A percentile compares a stretch with the other conserved stretches of the same genome.
Conservation (phyloP, 2,888 invertebrate species). For the Lithosia quadra region DNA sequence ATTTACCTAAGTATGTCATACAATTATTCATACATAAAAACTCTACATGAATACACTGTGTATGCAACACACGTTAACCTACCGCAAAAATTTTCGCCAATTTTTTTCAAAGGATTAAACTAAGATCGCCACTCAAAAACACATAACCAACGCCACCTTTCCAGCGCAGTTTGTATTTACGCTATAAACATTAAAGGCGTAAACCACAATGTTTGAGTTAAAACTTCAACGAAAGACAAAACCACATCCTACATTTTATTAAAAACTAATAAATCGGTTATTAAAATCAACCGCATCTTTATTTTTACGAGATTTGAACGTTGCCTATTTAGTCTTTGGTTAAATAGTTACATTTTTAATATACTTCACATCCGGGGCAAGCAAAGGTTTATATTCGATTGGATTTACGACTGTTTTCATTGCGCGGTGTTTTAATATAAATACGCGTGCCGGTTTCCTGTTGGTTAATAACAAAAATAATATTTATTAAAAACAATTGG, state of each 20-base stretch:
- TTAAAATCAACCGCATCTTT: constrained; percentile 75
- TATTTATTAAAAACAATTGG: constrained; percentile 82
- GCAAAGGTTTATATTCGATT: constrained; percentile 81
- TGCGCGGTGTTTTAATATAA: constrained; percentile 84
- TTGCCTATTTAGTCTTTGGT: constrained; percentile 76
- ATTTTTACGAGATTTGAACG: constrained; percentile 63
- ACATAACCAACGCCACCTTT: constrained; percentile 53
- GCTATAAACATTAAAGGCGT: constrained; percentile 62
- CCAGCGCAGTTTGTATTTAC: constrained; percentile 36
- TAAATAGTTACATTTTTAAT: constrained; percentile 82
- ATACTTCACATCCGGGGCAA: constrained; percentile 77
- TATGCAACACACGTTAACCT: background rate
- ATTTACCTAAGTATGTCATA: too few species aligned
- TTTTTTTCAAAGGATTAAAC: constrained; percentile 40
- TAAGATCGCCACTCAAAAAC: constrained; percentile 48
- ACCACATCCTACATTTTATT: constrained; percentile 81
- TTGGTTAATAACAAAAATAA: constrained; percentile 79
- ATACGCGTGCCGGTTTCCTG: constrained; percentile 82
- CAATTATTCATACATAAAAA: background rate
- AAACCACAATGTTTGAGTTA: constrained; percentile 69
- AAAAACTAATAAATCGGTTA: constrained; percentile 71
- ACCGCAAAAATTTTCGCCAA: constrained; percentile 9
- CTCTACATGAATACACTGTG: background rate
- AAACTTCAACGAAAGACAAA: constrained; percentile 61
- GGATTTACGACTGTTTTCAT: constrained; percentile 86